Conservation (phyloP, 2,113 vertebrate species). For the Neolamprologus variostigma region DNA sequence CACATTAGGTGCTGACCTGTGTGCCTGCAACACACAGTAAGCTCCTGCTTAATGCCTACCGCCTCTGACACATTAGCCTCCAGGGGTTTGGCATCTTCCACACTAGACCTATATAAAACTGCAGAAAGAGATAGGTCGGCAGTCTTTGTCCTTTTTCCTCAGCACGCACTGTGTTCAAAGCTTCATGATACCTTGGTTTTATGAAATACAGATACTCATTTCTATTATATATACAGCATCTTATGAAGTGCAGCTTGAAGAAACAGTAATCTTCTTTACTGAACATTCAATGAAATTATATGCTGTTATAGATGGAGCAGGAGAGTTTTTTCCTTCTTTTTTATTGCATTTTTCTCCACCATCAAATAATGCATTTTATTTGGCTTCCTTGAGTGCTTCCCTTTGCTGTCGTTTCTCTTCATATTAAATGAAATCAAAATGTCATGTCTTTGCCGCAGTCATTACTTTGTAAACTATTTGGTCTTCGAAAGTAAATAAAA, state of each 20-base stretch:
- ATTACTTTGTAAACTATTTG: conserved; percentile 47
- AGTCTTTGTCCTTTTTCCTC: conserved; percentile 40
- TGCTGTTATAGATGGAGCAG: conserved; percentile 2
- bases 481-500: conserved; percentile 30
- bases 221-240: conserved; percentile 17
- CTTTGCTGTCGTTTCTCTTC: conserved; percentile 29
- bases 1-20: conserved; percentile 13
- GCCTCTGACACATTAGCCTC: conserved; percentile 42
- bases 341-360: conserved; percentile 38
- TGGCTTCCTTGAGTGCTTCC: conserved; percentile 16
- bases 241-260: conserved; percentile 37
- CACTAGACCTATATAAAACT: conserved; percentile 37
- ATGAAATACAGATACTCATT: conserved; percentile 30
- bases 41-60: background rate
- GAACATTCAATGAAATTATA: conserved; percentile 53
- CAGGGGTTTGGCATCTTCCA: conserved; percentile 20
- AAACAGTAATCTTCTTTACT: conserved; percentile 50
- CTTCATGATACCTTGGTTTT: background rate
- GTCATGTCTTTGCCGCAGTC: conserved; percentile 41
- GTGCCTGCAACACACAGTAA: background rate
- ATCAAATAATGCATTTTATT: conserved; percentile 49
- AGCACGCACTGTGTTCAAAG: background rate
- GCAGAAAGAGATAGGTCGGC: conserved; percentile 37
- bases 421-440: conserved; percentile 50
- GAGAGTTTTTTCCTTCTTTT: background rate